Evolutionary conservation across 2,113 vertebrate genomes (phyloP), one percentile per base, ranked within the genome.

Genomic region (Callionymus lyra): DNA sequence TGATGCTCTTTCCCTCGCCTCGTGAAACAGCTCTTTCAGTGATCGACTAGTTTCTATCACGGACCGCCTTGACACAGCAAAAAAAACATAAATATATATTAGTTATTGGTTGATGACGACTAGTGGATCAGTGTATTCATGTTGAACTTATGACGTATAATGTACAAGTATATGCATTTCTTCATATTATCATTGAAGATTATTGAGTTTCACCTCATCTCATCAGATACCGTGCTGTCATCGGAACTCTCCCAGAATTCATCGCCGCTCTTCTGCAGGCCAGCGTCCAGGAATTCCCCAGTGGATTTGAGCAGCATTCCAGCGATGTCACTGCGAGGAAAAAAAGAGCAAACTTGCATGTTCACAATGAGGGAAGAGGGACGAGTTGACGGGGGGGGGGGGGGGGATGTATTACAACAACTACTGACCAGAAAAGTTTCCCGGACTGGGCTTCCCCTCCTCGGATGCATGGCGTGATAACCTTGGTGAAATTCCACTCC

Each of bases 401-500:
- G 13, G 27, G 6, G 16, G 9, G 39, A 9, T 6, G 21, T 31
- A 33, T 8, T 2, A 9, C 16, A 6, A 19, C 1, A 12, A 27
- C 16, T 16, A 19, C 72, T 71, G 39, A 97, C 95, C 95, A 99
- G 79, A 99, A 99, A 0, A 99, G 87, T 33, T 93, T 94, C 42
- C 95, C 95, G 27, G 93, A 94, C 86, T 98, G 94, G 12, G 95
- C 95, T 76, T 99, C 95, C 46, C 95, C 95, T 49, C 93, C 94
- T 12, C 94, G 86, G 70, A 99, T 96, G 48, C 93, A 97, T 38
- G 94, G 95, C 31, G 93, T 97, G 77, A 98, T 97, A 84, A 97
- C 91, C 85, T 99, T 98, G 76, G 92, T 97, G 82, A 98, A 99
- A 83, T 96, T 86, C 95, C 95, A 99, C 77, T 99, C 95, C 73